phyloP scores from a whole-genome alignment of 2,113 vertebrate genomes.

The cattle (Bos taurus) region DNA sequence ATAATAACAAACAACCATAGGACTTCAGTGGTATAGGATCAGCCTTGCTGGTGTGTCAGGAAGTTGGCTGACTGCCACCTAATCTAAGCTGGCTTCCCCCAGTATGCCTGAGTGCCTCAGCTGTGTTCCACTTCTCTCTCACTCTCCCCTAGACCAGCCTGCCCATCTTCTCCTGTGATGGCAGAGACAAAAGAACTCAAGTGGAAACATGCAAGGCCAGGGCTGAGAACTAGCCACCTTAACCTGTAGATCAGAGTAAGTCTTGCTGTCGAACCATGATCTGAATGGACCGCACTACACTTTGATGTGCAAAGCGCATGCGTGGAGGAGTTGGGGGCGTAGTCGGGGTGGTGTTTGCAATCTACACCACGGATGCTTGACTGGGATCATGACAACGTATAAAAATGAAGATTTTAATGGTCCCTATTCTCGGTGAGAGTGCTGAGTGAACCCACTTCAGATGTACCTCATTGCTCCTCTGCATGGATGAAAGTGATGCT shows the following conservation, averaged over 20 bases:
- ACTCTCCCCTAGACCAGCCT: not conserved
- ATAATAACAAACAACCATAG: not conserved
- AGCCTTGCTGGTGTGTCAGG: not conserved
- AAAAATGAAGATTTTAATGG: not conserved
- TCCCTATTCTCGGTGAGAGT: not conserved
- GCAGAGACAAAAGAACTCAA: not conserved
- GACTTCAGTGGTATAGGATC: not conserved
- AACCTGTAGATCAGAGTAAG: not conserved
- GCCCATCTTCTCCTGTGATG: not conserved
- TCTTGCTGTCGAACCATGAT: too few relatives aligned
- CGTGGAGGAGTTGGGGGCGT: accelerated
- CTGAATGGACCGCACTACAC: not conserved
- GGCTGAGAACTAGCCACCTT: not conserved
- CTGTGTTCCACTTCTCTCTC: not conserved
- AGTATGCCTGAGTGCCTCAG: not conserved
- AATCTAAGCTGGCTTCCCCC: not conserved
- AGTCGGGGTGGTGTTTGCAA: accelerated
- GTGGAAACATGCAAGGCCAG: not conserved
- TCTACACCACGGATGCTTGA: not conserved
- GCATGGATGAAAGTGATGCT: accelerated
- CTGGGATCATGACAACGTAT: not conserved
- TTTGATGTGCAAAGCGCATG: accelerated
- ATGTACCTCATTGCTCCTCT: not conserved
- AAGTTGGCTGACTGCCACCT: not conserved
- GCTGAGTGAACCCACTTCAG: not conserved